Percentiles rank a stretch among this genome's conserved stretches.
phyloP scores from a whole-genome alignment of 2,888 invertebrate genomes.

The Pseudanteris insignis region DNA sequence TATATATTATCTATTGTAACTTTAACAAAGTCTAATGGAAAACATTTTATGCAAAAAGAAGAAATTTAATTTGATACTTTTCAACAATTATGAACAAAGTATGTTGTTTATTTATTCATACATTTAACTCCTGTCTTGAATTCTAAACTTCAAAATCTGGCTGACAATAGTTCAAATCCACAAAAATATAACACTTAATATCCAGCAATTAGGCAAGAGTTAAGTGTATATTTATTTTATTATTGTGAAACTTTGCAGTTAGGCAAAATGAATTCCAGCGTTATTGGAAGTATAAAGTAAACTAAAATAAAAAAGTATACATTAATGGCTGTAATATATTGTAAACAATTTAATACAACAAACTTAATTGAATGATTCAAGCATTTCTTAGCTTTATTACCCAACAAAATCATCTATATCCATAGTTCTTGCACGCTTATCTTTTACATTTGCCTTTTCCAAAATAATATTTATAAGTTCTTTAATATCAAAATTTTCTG shows the following conservation, averaged over 20 bases:
- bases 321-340: conserved; percentile 25
- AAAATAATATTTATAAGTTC: conserved; percentile 81
- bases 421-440: conserved; percentile 90
- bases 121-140: too few species aligned
- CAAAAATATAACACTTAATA: too few species aligned
- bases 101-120: too few species aligned
- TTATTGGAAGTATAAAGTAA: conserved; percentile 88
- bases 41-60: not conserved
- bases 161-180: too few species aligned
- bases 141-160: too few species aligned
- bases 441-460: conserved; percentile 73
- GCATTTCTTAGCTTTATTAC: not conserved
- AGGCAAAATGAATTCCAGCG: conserved; percentile 93
- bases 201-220: too few species aligned
- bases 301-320: conserved; percentile 65
- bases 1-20: not conserved
- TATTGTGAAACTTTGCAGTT: conserved; percentile 30
- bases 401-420: conserved; percentile 93
- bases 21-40: not conserved
- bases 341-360: conserved; percentile 28
- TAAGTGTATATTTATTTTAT: too few species aligned
- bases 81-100: too few species aligned
- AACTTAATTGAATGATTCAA: not conserved
- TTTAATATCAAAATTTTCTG: conserved; percentile 84
- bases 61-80: too few species aligned